phyloP scores from a whole-genome alignment of 2,113 vertebrate species.

The Axis porcinus region DNA sequence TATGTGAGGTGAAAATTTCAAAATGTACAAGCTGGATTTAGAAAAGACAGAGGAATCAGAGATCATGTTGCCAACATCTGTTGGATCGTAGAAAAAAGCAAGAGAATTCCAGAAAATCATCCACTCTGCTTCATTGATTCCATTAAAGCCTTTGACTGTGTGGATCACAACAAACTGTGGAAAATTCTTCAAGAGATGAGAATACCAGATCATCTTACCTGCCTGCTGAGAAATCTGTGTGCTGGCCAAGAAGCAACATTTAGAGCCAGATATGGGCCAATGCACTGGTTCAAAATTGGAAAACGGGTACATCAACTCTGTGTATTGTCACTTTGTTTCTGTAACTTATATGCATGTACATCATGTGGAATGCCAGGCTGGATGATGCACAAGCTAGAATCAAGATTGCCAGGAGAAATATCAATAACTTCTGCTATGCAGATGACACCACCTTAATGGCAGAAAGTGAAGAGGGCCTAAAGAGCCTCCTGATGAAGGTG shows the following conservation, averaged over 20 bases:
- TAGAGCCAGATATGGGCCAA: background rate
- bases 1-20: background rate
- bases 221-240: background rate
- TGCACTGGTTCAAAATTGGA: background rate
- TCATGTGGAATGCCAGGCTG: fast-evolving
- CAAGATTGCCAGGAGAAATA: background rate
- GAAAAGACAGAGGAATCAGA: background rate
- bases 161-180: background rate
- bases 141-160: background rate
- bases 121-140: background rate
- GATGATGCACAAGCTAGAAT: background rate
- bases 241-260: background rate
- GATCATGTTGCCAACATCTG: background rate
- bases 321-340: background rate
- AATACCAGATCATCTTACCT: background rate
- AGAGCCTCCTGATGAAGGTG: background rate
- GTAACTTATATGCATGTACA: background rate
- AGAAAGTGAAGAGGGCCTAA: background rate
- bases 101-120: background rate
- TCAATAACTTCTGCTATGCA: background rate
- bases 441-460: background rate
- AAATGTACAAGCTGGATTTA: background rate
- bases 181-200: background rate
- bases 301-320: background rate
- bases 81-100: background rate